Evolutionary conservation across 2,113 vertebrate species (phyloP), one percentile per base, ranked within the genome.

Genomic region (Ellobius talpinus): DNA sequence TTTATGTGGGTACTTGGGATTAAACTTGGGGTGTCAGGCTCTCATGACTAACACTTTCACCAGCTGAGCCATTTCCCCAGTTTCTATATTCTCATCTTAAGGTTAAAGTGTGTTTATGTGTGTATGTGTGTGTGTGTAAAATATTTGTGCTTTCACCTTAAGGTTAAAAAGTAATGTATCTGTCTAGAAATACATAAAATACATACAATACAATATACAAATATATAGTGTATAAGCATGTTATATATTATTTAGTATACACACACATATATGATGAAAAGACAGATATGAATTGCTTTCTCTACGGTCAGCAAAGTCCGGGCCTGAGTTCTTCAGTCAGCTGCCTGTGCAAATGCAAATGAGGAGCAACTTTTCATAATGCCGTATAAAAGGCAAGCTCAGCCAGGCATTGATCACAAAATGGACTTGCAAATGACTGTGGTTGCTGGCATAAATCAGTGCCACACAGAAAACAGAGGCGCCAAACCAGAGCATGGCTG

Each of bases 371-470:
- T 90, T 96, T 97, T 97, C 93, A 76, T 52, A 78, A 94, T n/a
- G 78, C 74, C 76, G 76, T 36, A 45, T 77, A 93, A 70, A 89
- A 95, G 84, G 93, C 87, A 85, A 94, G 45, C 79, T 86, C 2
- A 29, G 82, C 55, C 36, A 42, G 58, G 89, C 97, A 97, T 97
- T 96, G 94, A 94, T 98, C 97, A 97, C 0, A 39, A 90, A 96
- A 87, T 8, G 77, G 87, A 55, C 63, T 95, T 92, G 91, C 96
- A 97, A 96, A 96, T 93, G 70, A 79, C 89, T 68, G 31, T 5
- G 23, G 29, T 21, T 39, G 70, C 63, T 78, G 47, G 39, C 63
- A 95, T 98, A 89, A 96, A 97, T 97, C 97, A 98, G 90, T 87
- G 96, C 96, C 95, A 95, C 92, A 81, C 63, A 1, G 68, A 87